Conservation (phyloP, 2,113 vertebrate genomes). For the Zosterops hypoxanthus region DNA sequence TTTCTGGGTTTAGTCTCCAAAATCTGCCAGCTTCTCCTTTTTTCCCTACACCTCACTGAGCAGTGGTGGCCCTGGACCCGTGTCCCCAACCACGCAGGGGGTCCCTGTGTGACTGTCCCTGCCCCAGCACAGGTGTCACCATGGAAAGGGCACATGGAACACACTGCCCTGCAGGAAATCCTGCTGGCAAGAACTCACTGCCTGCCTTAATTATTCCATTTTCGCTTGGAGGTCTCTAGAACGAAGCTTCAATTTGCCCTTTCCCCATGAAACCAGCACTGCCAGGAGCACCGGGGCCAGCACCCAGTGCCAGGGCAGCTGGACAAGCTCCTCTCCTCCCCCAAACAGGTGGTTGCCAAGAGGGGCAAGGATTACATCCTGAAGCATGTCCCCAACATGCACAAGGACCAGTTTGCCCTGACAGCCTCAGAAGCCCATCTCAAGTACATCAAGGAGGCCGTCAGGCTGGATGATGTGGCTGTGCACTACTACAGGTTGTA, state of each 20-base stretch:
- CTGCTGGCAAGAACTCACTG: accelerated
- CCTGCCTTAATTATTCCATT: background rate
- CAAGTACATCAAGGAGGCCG: constrained; percentile 96
- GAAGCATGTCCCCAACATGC: constrained; percentile 97
- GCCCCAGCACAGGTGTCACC: background rate
- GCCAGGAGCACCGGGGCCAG: accelerated
- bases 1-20: background rate
- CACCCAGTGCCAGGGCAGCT: accelerated
- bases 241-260: background rate
- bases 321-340: background rate
- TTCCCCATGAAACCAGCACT: background rate
- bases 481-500: constrained; percentile 97
- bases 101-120: accelerated
- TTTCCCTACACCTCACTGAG: accelerated
- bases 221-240: background rate
- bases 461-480: constrained; percentile 92
- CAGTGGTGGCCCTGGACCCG: accelerated
- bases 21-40: background rate
- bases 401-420: constrained; percentile 98
- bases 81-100: accelerated
- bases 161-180: background rate
- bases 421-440: constrained; percentile 93
- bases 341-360: constrained; percentile 91
- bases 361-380: constrained; percentile 95
- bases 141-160: accelerated